Evolutionary conservation across 2,888 invertebrate genomes (phyloP), one percentile per base, ranked within the genome.

Genomic region (Nemurella pictetii): DNA sequence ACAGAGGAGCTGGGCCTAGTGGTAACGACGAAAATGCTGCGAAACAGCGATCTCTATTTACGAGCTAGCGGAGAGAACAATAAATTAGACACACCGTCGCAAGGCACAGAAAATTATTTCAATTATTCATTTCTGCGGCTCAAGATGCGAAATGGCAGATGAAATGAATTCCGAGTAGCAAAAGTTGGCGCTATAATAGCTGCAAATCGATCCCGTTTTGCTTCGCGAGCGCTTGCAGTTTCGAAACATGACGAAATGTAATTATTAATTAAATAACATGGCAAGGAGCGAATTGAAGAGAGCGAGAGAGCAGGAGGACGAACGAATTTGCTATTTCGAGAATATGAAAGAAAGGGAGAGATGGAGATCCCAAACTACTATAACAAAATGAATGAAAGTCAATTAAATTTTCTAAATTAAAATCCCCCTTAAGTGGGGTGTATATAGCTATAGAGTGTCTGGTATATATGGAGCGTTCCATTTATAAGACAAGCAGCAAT

Each of bases 341-440:
- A 55, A 55, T 55, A 55, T 55, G 55, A 55, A 55, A 55, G 55
- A 55, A 55, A 55, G 29, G 82, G 55, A 82, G 82, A 82, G 36
- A 82, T 72, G 25, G 55, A 82, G 28, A 72, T 55, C 55, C 55
- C 82, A 29, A 82, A 82, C 82, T 82, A 82, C 29, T 82, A 77
- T 80, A 84, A 84, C 78, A 84, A 84, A 80, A 80, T 80, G 72
- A 78, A 84, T 85, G 84, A 85, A 86, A 86, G 85, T 86, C 86
- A 86, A 86, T 86, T 86, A 86, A 85, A 86, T 86, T 86, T 86
- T 86, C 86, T 86, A 86, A 85, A 86, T 86, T 86, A 86, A 86
- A 86, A 86, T 86, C 84, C 85, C 84, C 82, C 80, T 35, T 82
- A 55, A 55, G 55, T 82, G 55, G 83, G 83, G 72, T 30, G 55